Evolutionary conservation across 2,113 vertebrate genomes (phyloP), one percentile per base, ranked within the genome.

Genomic region (Callospermophilus lateralis): DNA sequence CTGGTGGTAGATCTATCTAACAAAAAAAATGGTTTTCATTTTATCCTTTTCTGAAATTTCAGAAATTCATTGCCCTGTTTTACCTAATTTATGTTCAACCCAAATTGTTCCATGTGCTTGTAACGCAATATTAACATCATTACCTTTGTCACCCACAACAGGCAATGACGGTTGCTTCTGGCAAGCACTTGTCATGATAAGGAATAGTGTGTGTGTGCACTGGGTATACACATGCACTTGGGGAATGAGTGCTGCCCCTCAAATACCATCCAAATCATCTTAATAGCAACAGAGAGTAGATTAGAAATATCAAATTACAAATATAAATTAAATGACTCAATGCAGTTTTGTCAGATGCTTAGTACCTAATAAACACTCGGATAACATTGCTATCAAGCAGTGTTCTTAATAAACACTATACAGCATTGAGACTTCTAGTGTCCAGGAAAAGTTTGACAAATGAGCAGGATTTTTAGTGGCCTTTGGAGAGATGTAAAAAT

Each of bases 11-110:
- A 77, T n/a, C 4, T 32, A 42, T 51, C 42, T 84, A 78, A 87
- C 24, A 72, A n/a, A 45, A 45, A 45, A 81, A 16, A 61, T 55
- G 0, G 0, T 45, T 81, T 78, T 73, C 9, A 48, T 17, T 83
- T 70, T 78, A 24, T 91, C 32, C 19, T 95, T 89, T 79, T 37
- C 16, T 65, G 17, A 74, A 83, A 72, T 3, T 20, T 0, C 22
- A 15, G 39, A 77, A 48, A 32, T 58, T 53, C 11, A 73, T 88
- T 96, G 2, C 6, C 42, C 85, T 2, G 0, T 73, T 96, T 48
- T 15, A 70, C 16, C 16, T 80, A 79, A 86, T 97, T 67, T 72
- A 63, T 24, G 58, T 85, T 95, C 70, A 92, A 97, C 95, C 37
- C 65, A 84, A 81, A 87, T 48, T 12, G 72, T 68, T 37, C 76